Conservation (phyloP, 2,888 invertebrate species). For the Campaea margaritaria region DNA sequence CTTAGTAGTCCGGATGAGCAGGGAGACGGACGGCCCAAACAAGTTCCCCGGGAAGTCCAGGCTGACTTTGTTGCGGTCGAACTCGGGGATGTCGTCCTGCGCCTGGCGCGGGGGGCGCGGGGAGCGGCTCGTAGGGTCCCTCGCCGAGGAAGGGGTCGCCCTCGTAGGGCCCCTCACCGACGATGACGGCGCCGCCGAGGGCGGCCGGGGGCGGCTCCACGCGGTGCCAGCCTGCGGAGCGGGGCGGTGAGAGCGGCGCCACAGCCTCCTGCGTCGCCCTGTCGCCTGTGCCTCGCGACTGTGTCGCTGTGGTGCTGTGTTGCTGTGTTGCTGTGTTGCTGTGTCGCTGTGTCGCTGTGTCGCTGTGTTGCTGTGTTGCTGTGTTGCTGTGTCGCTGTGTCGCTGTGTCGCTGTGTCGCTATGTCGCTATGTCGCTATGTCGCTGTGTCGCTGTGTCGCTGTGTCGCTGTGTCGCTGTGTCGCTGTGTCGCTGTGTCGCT, state of each 20-base stretch:
- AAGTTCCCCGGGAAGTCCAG: conserved; percentile 87
- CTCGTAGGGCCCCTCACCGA: conserved; percentile 33
- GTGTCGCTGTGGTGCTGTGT: too few species aligned
- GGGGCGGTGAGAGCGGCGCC: conserved; percentile 4
- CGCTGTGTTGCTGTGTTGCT: too few species aligned
- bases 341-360: too few species aligned
- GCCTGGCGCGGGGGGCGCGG: conserved; percentile 34
- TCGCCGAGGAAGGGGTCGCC: conserved; percentile 30
- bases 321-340: too few species aligned
- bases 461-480: too few species aligned
- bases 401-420: too few species aligned
- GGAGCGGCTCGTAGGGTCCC: conserved; percentile 20
- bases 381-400: too few species aligned
- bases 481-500: too few species aligned
- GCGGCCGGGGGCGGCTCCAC: conserved; percentile 54
- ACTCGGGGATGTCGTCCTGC: conserved; percentile 84
- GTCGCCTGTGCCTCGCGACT: too few species aligned
- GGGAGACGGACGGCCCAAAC: conserved; percentile 88
- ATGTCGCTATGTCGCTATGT: too few species aligned
- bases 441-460: too few species aligned
- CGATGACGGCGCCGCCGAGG: conserved; percentile 29
- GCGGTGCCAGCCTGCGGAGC: conserved; percentile 67
- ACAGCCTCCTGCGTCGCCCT: neutral
- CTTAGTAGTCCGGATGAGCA: conserved; percentile 88
- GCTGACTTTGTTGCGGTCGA: conserved; percentile 87